phyloP scores from a whole-genome alignment of 2,113 vertebrate species.

The Nannobrachium achirus region DNA sequence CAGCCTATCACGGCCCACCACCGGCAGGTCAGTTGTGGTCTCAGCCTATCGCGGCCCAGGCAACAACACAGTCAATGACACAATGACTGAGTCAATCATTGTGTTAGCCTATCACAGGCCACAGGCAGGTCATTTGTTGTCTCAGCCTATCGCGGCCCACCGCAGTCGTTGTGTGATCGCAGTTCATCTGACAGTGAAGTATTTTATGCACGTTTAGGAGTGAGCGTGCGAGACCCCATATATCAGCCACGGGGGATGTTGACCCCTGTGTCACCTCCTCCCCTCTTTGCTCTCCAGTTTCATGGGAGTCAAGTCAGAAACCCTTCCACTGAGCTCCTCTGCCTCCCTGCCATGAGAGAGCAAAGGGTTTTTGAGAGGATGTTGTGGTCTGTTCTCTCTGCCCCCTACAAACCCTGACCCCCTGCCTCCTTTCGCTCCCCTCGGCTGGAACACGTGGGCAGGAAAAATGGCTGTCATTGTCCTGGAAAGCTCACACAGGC shows the following conservation, averaged over 20 bases:
- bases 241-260: no score
- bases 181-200: no score
- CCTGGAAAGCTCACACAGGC: not conserved
- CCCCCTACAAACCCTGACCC: constrained; percentile 33
- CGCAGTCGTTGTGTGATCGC: no score
- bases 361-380: not conserved
- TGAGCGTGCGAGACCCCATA: no score
- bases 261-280: no score
- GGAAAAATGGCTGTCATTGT: constrained; percentile 29
- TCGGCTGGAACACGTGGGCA: constrained; percentile 19
- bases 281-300: constrained; percentile 3
- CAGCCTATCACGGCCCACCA: constrained; percentile 81
- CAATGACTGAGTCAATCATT: no score
- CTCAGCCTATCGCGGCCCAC: no score
- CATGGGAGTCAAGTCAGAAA: not conserved
- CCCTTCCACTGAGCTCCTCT: not conserved
- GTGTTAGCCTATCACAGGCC: no score
- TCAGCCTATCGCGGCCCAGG: not conserved
- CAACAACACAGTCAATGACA: not conserved
- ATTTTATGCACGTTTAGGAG: no score
- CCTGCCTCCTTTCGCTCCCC: constrained; percentile 14
- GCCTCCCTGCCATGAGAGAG: not conserved
- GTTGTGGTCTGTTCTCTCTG: constrained; percentile 6
- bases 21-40: constrained; percentile 82
- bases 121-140: no score